Evolutionary conservation across 2,113 vertebrate species (phyloP).

Genomic region (Vicugna pacos): DNA sequence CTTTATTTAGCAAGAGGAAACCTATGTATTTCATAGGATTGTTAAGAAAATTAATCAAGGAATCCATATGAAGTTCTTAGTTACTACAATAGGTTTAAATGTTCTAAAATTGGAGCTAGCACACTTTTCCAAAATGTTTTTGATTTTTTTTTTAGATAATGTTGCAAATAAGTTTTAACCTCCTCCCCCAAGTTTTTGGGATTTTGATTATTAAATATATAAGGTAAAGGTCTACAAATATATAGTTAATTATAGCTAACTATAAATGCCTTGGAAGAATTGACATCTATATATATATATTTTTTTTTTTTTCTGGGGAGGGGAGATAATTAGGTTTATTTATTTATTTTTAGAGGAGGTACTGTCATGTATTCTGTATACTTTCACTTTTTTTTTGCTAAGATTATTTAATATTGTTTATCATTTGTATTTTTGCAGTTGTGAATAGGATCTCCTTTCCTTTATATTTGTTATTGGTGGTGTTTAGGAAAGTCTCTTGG

Average conservation of each 20-base stretch:
- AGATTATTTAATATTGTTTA: slow-evolving; percentile 23
- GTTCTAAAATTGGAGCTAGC: slow-evolving; percentile 12
- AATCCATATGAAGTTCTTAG: background rate
- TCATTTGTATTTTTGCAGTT: slow-evolving; percentile 25
- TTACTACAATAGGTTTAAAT: slow-evolving; percentile 30
- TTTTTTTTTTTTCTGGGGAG: background rate
- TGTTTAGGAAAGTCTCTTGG: background rate
- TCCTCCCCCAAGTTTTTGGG: background rate
- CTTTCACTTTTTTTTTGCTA: slow-evolving; percentile 12
- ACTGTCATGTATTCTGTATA: background rate
- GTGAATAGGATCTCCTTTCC: slow-evolving; percentile 29
- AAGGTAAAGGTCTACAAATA: background rate
- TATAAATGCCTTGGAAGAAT: background rate
- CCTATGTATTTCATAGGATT: slow-evolving; percentile 27
- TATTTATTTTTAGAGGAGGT: too few species aligned
- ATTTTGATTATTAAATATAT: slow-evolving; percentile 2
- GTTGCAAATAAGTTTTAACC: slow-evolving; percentile 17
- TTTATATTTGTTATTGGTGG: background rate
- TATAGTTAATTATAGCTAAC: background rate
- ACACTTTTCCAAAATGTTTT: slow-evolving; percentile 8
- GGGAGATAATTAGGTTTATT: too few species aligned
- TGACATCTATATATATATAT: background rate
- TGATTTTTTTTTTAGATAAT: slow-evolving; percentile 43
- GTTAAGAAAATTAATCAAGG: slow-evolving; percentile 2
- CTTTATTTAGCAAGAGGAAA: slow-evolving; percentile 22